phyloP scores from a whole-genome alignment of 2,113 vertebrate species.

The Semnornis frantzii region DNA sequence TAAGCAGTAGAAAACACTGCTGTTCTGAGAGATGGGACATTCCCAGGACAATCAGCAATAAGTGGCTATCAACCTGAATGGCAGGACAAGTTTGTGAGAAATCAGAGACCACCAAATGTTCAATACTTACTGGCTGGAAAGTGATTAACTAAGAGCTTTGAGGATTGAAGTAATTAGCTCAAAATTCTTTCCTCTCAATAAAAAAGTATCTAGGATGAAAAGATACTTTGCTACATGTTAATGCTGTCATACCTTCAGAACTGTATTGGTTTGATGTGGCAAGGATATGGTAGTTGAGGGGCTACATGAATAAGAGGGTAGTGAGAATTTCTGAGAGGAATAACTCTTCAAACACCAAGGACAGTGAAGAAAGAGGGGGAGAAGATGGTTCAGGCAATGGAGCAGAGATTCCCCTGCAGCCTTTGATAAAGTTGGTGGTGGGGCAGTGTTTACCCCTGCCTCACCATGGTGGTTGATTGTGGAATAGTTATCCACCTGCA shows the following conservation, averaged over 20 bases:
- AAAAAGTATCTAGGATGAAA: background rate
- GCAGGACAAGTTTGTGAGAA: background rate
- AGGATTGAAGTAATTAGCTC: constrained; percentile 47
- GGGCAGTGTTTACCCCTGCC: background rate
- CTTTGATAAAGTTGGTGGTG: background rate
- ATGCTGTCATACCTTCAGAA: background rate
- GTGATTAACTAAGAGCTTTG: background rate
- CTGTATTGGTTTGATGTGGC: background rate
- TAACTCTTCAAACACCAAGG: background rate
- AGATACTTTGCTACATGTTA: background rate
- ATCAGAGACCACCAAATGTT: background rate
- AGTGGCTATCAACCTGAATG: background rate
- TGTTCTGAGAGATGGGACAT: background rate
- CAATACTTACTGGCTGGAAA: background rate
- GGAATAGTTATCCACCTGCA: background rate
- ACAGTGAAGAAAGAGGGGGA: background rate
- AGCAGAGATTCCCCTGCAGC: background rate
- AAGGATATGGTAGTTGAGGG: background rate
- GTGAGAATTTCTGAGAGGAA: background rate
- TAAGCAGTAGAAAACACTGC: constrained; percentile 45
- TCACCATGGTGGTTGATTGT: no score
- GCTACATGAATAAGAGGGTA: background rate
- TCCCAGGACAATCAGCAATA: constrained; percentile 13
- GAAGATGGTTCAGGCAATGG: background rate
- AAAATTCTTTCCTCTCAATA: constrained; percentile 35